A percentile compares a stretch with the other conserved stretches of the same genome.
These are phyloP conservation scores for Apis laboriosa DNA, from an alignment of 1,140 invertebrate species.

Conservation along the genomic window DNA sequence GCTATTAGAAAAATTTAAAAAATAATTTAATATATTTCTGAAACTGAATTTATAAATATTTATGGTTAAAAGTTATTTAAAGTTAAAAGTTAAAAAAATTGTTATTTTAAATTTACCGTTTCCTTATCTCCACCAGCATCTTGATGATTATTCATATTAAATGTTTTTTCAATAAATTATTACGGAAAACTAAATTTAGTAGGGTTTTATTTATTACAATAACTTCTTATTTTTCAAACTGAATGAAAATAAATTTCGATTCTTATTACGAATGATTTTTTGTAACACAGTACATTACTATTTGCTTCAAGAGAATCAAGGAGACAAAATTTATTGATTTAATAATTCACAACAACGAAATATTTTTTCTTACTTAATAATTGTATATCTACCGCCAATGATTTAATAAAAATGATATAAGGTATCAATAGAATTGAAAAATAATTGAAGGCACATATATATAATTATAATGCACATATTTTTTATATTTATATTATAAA, in stretches of 20 bases:
- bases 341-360: slow-evolving; percentile 5
- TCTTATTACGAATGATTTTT: neutral
- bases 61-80: too few relatives aligned
- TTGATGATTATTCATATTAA: neutral
- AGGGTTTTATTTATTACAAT: neutral
- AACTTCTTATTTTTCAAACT: neutral
- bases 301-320: neutral
- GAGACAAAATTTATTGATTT: slow-evolving; percentile 27
- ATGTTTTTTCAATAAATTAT: neutral
- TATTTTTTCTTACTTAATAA: neutral
- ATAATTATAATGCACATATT: neutral
- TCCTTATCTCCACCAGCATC: neutral
- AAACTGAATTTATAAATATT: neutral
- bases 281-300: too few relatives aligned
- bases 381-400: neutral
- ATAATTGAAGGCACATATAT: neutral
- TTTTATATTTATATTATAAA: neutral
- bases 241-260: neutral
- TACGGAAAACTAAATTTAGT: neutral
- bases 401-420: neutral
- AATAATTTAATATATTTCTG: neutral
- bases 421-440: neutral
- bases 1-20: neutral
- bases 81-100: neutral
- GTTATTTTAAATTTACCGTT: slow-evolving; percentile 18